phyloP scores from a whole-genome alignment of 2,113 vertebrate species.

The Ammodytes marinus region DNA sequence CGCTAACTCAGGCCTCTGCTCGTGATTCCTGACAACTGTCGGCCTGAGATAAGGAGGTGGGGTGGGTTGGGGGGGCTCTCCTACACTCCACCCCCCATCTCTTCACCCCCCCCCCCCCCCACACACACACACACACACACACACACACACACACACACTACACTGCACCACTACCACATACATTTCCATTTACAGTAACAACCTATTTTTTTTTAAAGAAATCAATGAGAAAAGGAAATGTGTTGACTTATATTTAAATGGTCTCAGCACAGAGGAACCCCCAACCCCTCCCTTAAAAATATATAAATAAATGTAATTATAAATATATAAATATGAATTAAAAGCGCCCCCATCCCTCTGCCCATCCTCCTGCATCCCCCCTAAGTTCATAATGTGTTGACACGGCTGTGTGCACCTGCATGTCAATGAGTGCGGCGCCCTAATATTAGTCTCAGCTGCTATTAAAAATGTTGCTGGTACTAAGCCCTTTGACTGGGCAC shows the following conservation, averaged over 20 bases:
- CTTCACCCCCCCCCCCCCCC: slow-evolving; percentile 64
- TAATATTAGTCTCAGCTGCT: slow-evolving; percentile 74
- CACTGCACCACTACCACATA: slow-evolving; percentile 54
- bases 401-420: slow-evolving; percentile 79
- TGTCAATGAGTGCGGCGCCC: slow-evolving; percentile 72
- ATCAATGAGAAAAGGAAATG: slow-evolving; percentile 29
- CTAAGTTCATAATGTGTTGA: slow-evolving; percentile 55
- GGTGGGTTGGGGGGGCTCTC: slow-evolving; percentile 73
- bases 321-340: slow-evolving; percentile 47
- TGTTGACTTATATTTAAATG: slow-evolving; percentile 80
- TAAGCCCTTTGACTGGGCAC: slow-evolving; percentile 82
- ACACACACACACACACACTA: not conserved
- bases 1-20: slow-evolving; percentile 95
- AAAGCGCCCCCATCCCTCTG: not conserved
- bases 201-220: slow-evolving; percentile 79
- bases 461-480: slow-evolving; percentile 71
- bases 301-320: slow-evolving; percentile 25
- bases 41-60: slow-evolving; percentile 95
- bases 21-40: slow-evolving; percentile 99
- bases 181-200: slow-evolving; percentile 74
- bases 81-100: slow-evolving; percentile 44
- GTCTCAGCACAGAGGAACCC: slow-evolving; percentile 24
- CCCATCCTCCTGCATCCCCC: slow-evolving; percentile 20
- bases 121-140: not conserved
- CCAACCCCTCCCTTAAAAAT: slow-evolving; percentile 28